Evolutionary conservation across 2,888 invertebrate species (phyloP), one percentile per base, ranked within the genome.

Genomic region (Polietes domitor): DNA sequence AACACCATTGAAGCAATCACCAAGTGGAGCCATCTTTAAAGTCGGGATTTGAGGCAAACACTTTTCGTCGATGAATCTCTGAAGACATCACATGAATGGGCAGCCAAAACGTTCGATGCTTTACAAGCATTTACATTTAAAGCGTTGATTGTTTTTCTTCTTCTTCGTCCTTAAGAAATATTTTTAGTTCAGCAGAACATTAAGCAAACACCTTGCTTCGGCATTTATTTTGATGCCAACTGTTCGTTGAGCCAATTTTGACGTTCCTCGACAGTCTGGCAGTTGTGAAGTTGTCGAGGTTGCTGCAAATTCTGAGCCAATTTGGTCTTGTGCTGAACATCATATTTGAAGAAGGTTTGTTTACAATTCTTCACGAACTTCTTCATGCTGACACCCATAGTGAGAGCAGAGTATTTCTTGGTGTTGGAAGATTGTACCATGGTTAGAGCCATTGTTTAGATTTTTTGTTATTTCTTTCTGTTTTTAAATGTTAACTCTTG

Each of bases 171-270:
- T 1, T 10, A 43, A 9, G 41, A 12, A n/a, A 15, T 7, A 26
- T 71, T 71, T 65, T 79, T 73, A 55, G 32, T 73, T 73, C 73
- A 65, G 12, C 21, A 37, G 65, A 79, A 73, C 32, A 58, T 58
- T 55, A n/a, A 6, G 1, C 15, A n/a, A 12, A 4, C 12, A n/a
- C n/a, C 43, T 12, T 15, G 6, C 0, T 28, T 32, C 50, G 72
- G 19, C 28, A 61, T 12, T 24, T 71, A 47, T 53, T 79, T 68
- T 10, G 72, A 24, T 53, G 87, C 89, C 6, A 87, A 41, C 83
- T 87, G 85, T 74, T 89, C 89, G 77, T 89, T 89, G 55, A 88
- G 83, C 86, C 86, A 88, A 72, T 89, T 89, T 65, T 89, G 88
- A 71, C 87, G 86, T 58, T 89, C 89, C 79, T 89, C 89, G 55